A percentile compares a stretch with the other conserved stretches of the same genome.
These are phyloP conservation scores for Pomacea canaliculata DNA, from an alignment of 2,888 invertebrate genomes.

Conservation along the genomic window DNA sequence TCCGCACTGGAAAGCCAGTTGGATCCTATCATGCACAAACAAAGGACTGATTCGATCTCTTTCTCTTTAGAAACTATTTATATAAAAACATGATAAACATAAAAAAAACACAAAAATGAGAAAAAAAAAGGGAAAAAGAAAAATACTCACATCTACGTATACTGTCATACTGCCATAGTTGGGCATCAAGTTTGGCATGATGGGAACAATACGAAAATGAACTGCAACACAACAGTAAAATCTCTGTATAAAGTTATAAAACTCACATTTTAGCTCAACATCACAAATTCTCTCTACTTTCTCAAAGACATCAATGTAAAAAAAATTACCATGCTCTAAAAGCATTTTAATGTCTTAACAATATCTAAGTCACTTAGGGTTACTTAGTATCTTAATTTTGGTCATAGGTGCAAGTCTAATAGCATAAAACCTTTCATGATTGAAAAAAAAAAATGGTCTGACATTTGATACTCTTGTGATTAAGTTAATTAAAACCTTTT, in stretches of 20 bases:
- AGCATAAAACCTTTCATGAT: no score
- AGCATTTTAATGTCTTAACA: no score
- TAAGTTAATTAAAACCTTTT: no score
- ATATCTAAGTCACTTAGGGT: no score
- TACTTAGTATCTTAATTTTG: no score
- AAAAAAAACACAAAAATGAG: neutral
- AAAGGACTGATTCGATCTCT: neutral
- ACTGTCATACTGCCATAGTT: slow-evolving; percentile 93
- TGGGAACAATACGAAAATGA: slow-evolving; percentile 90
- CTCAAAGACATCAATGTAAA: no score
- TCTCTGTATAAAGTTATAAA: neutral
- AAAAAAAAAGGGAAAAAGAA: neutral
- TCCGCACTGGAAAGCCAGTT: slow-evolving; percentile 85
- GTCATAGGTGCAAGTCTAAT: no score
- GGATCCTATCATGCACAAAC: slow-evolving; percentile 76
- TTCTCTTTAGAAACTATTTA: neutral
- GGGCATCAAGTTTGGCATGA: slow-evolving; percentile 90
- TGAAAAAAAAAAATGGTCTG: no score
- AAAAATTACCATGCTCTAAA: no score
- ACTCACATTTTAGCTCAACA: neutral
- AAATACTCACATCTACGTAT: slow-evolving; percentile 77
- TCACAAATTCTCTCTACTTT: neutral
- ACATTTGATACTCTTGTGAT: no score
- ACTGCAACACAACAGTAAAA: slow-evolving; percentile 73
- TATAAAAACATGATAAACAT: neutral